phyloP scores from a whole-genome alignment of 2,888 invertebrate species.

The Dysmachus trigonus region DNA sequence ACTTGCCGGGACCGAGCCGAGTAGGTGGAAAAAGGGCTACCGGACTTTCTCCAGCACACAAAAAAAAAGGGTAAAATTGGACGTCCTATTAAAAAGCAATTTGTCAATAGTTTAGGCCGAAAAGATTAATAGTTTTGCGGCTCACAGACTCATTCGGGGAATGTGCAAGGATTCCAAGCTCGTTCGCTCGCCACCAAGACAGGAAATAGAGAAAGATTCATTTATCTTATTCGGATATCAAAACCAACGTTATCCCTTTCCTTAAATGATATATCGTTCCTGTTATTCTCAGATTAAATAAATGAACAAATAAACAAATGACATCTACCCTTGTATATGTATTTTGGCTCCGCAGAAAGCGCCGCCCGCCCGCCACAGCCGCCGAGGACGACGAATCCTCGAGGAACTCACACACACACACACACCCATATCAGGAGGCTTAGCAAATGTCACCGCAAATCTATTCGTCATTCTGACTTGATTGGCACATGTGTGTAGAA shows the following conservation, averaged over 20 bases:
- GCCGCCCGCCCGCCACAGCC: neutral
- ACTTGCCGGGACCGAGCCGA: neutral
- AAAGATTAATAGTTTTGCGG: conserved; percentile 37
- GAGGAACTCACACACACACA: neutral
- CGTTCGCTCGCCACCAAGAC: neutral
- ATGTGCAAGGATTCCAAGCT: neutral
- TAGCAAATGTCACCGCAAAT: conserved; percentile 31
- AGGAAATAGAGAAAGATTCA: conserved; percentile 31
- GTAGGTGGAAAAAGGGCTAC: neutral
- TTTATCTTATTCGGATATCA: conserved; percentile 42
- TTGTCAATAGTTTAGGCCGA: conserved; percentile 40
- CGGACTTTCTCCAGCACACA: neutral
- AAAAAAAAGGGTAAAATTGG: conserved; percentile 34
- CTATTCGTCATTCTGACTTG: conserved; percentile 29
- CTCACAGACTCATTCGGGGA: neutral
- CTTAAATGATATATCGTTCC: conserved; percentile 42
- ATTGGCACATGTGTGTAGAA: conserved; percentile 33
- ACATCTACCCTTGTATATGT: conserved; percentile 28
- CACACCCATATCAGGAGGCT: neutral
- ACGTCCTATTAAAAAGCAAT: conserved; percentile 33
- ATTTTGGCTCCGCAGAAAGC: neutral
- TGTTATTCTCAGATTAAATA: conserved; percentile 38
- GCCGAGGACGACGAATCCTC: neutral
- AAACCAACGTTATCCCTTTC: conserved; percentile 43
- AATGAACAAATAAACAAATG: conserved; percentile 43